Base-by-base conservation (phyloP, 1,140 invertebrate species). In the Pogonognathellus flavescens region DNA sequence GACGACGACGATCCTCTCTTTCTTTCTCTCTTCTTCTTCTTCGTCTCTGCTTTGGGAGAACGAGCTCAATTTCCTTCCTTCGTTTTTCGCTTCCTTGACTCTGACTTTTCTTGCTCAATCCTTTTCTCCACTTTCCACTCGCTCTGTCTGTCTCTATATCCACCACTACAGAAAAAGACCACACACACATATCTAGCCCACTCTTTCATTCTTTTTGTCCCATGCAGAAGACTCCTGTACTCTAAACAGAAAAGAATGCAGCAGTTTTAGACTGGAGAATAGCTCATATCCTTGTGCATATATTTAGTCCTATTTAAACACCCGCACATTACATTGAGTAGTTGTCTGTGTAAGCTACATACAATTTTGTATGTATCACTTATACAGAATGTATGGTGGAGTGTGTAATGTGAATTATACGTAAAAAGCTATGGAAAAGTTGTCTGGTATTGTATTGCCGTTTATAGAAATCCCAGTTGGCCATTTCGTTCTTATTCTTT, bases 401-500 rank as follows among this genome's bases (percentile, higher is more conserved):
- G 31, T 41, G 31, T 41, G 31, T 41, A 41, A 41, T 41, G 31
- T 41, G 31, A 41, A 41, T 41, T 41, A 41, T 41, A 41, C 31
- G 31, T 41, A 41, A 41, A 41, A 41, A 3, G 1, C 31, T 41
- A 41, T 41, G 31, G 31, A 41, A 41, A 41, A 41, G 31, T 41
- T 41, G 31, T 31, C 70, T 76, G 31, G 11, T 70, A 76, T 41
- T 76, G 41, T 76, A 49, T 76, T 76, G 25, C 49, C 31, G 31
- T 66, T 25, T 25, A 25, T 76, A 20, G 66, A 82, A 85, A 72
- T 86, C 85, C 85, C 85, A 83, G 80, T 83, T 86, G 85, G 85
- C 85, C 85, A 84, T 83, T 86, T 76, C 81, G 85, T 83, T 55
- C 80, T 60, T 82, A 59, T 83, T 81, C 82, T 83, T 83, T 86